Evolutionary conservation across 2,888 invertebrate species (phyloP).

Genomic region (Napeogenes sylphis): DNA sequence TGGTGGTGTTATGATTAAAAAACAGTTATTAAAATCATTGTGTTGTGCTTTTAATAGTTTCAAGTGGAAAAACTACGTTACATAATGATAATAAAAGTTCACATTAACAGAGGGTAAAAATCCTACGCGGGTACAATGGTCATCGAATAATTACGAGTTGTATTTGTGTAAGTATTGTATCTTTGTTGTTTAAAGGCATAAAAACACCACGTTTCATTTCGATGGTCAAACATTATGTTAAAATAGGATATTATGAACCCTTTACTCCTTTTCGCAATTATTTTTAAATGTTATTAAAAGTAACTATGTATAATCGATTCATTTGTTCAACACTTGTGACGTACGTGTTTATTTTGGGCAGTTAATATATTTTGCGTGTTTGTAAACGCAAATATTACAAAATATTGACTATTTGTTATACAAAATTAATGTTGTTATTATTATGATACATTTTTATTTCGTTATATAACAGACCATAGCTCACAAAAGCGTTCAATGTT

Average conservation of each 20-base stretch:
- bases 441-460: neutral
- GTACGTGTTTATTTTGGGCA: slow-evolving; percentile 54
- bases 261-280: slow-evolving; percentile 6
- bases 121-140: slow-evolving; percentile 17
- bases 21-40: slow-evolving; percentile 34
- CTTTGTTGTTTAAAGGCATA: slow-evolving; percentile 70
- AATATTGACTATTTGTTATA: neutral
- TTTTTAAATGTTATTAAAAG: slow-evolving; percentile 7
- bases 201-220: slow-evolving; percentile 49
- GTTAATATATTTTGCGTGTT: slow-evolving; percentile 26
- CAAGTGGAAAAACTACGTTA: slow-evolving; percentile 7
- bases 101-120: slow-evolving; percentile 12
- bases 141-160: slow-evolving; percentile 16
- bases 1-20: slow-evolving; percentile 65
- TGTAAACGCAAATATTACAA: slow-evolving; percentile 8
- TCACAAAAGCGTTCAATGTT: neutral
- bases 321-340: slow-evolving; percentile 33
- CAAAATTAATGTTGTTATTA: neutral
- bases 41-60: slow-evolving; percentile 36
- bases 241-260: slow-evolving; percentile 4
- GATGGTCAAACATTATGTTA: slow-evolving; percentile 35
- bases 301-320: slow-evolving; percentile 30
- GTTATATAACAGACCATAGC: neutral
- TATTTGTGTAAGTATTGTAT: slow-evolving; percentile 57
- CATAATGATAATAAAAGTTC: slow-evolving; percentile 15